These are phyloP conservation scores for Cotesia glomerata DNA, from an alignment of 1,140 invertebrate species.

Conservation along the genomic window DNA sequence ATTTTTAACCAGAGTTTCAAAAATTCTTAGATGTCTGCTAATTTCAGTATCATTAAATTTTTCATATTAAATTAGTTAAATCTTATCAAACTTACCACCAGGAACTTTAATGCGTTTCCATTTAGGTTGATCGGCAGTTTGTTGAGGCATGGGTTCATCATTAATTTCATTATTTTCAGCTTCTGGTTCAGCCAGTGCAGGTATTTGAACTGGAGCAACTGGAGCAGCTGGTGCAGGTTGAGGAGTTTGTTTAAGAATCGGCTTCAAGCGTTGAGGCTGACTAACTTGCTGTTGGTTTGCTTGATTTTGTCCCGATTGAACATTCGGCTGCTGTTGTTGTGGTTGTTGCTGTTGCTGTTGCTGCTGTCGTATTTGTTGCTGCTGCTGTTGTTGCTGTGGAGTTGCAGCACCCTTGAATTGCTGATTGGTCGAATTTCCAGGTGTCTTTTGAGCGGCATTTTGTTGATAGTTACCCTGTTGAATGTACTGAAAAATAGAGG, in stretches of 20 bases:
- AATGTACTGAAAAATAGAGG: conserved; percentile 60
- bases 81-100: conserved; percentile 50
- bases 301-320: conserved; percentile 13
- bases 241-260: conserved; percentile 49
- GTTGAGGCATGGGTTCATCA: not conserved
- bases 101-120: conserved; percentile 52
- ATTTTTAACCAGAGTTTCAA: too few species aligned
- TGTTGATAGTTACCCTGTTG: conserved; percentile 53
- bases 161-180: not conserved
- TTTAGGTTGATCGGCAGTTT: conserved; percentile 42
- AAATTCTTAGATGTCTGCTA: too few species aligned
- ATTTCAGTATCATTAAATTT: too few species aligned
- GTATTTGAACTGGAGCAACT: conserved; percentile 22
- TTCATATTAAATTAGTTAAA: not conserved
- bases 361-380: conserved; percentile 16
- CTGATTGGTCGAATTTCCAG: conserved; percentile 42
- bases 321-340: conserved; percentile 35
- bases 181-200: not conserved
- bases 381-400: conserved; percentile 18
- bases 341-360: conserved; percentile 25
- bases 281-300: conserved; percentile 6
- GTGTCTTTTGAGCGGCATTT: conserved; percentile 16
- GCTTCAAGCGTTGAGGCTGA: conserved; percentile 50
- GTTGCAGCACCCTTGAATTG: conserved; percentile 31
- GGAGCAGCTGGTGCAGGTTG: conserved; percentile 13